Base-by-base conservation (phyloP, 2,888 invertebrate genomes). In the Sminthurinus aureus region DNA sequence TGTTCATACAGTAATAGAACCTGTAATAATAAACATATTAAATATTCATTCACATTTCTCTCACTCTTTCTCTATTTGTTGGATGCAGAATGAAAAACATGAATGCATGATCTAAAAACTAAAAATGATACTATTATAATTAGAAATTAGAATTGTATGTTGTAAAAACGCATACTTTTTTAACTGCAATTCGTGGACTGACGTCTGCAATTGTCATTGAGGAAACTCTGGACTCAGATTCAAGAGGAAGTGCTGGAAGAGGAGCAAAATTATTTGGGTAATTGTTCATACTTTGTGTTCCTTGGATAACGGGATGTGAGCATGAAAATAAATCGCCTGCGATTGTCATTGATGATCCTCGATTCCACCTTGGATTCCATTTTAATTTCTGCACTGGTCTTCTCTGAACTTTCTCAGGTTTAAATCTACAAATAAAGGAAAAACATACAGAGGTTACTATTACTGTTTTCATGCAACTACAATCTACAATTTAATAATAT, bases 1-100 rank as follows among this genome's bases (percentile, higher is more conserved):
- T 96, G 96, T 90, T 97, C 97, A 88, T 96, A 95, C 88, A 97
- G 91, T 81, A 96, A 92, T 89, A 97, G 92, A 88, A 97, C 91
- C 87, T 91, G 85, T 26, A 82, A 52, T n/a, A n/a, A 78, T 58
- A 74, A 12, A 24, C 52, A 38, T 26, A 58, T 58, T 15, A 52
- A 52, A 58, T 18, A 58, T 58, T 38, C 1, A 38, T 38, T 38
- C 6, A 38, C 6, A n/a, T 38, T 38, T 38, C 38, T 38, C 38
- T 38, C 38, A 4, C 1, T 38, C 38, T 38, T 38, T 38, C 38
- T 38, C 38, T 38, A 4, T 38, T 38, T 38, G 38, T 1, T 4
- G 3, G 38, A 38, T 38, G 38, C 38, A 38, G 38, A 38, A 38
- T 38, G 3, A 38, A 38, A 38, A 38, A 38, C 38, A 38, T n/a